Percentiles rank a stretch among this genome's conserved stretches.
Evolutionary conservation across 2,113 vertebrate species (phyloP).

Genomic region (Alexandromys fortis): DNA sequence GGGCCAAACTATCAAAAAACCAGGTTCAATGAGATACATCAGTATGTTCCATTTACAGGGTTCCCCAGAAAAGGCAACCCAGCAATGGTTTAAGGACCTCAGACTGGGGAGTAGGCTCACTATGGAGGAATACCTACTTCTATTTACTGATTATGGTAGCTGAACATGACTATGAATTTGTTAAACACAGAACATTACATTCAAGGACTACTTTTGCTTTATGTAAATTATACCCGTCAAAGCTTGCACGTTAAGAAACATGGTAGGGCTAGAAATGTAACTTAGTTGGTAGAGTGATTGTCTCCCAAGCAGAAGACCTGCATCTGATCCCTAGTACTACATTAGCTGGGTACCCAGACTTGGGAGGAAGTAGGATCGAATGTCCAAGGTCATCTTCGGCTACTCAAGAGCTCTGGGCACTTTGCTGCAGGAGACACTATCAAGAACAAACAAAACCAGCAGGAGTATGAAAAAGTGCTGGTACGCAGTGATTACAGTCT

Average conservation of each 20-base stretch:
- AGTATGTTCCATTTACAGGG: not conserved
- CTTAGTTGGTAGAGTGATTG: not conserved
- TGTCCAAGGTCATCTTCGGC: not conserved
- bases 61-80: conserved; percentile 1
- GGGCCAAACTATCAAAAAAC: conserved; percentile 16
- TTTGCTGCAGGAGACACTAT: not conserved
- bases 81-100: not conserved
- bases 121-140: not conserved
- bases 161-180: not conserved
- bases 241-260: not conserved
- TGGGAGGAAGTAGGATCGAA: not conserved
- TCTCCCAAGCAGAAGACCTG: not conserved
- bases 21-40: not conserved
- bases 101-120: not conserved
- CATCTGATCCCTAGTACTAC: not conserved
- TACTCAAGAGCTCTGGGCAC: not conserved
- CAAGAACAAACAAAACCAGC: not conserved
- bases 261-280: not conserved
- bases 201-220: not conserved
- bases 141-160: not conserved
- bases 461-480: not conserved
- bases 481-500: not conserved
- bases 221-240: not conserved
- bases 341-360: not conserved
- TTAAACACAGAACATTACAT: not conserved